phyloP scores from a whole-genome alignment of 2,797 vertebrate genomes.

The Rhinoraja longicauda region DNA sequence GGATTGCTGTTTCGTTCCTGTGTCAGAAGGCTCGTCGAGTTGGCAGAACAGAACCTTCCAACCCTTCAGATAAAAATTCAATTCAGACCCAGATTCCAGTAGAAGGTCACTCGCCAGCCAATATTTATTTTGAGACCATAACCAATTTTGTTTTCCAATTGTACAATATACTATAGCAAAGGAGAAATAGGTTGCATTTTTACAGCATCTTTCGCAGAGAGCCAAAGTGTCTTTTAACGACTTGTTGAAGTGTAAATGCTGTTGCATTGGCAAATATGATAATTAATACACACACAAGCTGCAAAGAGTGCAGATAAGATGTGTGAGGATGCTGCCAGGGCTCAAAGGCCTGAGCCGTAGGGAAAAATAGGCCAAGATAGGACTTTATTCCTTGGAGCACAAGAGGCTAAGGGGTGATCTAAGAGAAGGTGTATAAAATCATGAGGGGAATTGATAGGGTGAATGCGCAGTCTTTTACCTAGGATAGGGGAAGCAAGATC shows the following conservation, averaged over 20 bases:
- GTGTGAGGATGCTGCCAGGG: no score
- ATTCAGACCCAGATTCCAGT: not conserved
- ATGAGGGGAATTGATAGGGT: no score
- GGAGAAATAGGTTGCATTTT: not conserved
- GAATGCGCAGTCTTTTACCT: no score
- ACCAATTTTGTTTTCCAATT: not conserved
- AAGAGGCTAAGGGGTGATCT: no score
- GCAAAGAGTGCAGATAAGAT: no score
- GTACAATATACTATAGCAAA: no score
- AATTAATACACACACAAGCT: not conserved
- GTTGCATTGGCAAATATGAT: not conserved
- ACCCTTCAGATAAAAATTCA: not conserved
- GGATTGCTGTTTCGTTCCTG: not conserved
- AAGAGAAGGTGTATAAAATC: no score
- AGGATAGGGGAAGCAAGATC: no score
- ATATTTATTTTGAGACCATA: not conserved
- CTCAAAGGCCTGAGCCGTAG: no score
- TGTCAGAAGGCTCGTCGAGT: no score
- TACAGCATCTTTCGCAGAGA: not conserved
- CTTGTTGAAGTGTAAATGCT: not conserved
- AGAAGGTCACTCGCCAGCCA: not conserved
- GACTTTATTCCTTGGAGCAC: no score
- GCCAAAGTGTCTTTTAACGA: not conserved
- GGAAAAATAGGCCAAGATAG: no score
- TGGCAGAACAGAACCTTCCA: not conserved